Evolutionary conservation across 1,140 invertebrate species (phyloP).

Genomic region (Zaprionus vittiger): DNA sequence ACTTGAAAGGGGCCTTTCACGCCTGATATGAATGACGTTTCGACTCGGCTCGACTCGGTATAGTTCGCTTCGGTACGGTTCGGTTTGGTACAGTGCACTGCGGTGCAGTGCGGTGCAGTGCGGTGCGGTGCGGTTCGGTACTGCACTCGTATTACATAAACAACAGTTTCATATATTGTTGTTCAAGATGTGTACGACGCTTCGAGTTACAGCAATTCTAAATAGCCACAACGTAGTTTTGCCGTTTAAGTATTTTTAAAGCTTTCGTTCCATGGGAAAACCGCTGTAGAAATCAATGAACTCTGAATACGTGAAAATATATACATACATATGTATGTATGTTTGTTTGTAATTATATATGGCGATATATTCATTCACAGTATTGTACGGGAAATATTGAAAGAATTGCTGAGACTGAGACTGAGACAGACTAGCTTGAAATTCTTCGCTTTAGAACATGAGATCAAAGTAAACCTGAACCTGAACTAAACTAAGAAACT

Average conservation of each 20-base stretch:
- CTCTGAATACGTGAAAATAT: background rate
- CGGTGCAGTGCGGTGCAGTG: no score
- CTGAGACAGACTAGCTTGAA: background rate
- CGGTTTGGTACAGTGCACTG: constrained; percentile 14
- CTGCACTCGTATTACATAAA: constrained; percentile 30
- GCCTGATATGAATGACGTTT: constrained; percentile 61
- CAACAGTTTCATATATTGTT: constrained; percentile 14
- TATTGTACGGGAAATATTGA: constrained; percentile 1
- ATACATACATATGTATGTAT: background rate
- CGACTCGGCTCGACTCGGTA: background rate
- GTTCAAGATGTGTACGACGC: constrained; percentile 9
- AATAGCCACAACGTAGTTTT: constrained; percentile 14
- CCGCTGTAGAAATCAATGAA: constrained; percentile 5
- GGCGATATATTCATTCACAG: background rate
- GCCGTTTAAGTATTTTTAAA: constrained; percentile 1
- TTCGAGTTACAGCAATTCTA: constrained; percentile 11
- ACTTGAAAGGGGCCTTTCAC: constrained; percentile 55
- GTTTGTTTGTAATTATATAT: background rate
- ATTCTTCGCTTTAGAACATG: background rate
- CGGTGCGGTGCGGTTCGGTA: constrained; percentile 7
- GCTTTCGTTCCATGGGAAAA: constrained; percentile 7
- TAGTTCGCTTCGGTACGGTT: background rate
- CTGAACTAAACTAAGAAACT: background rate
- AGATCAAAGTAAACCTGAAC: background rate
- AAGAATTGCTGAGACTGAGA: background rate